Evolutionary conservation across 1,140 invertebrate species (phyloP).

Genomic region (Dreissena polymorpha): DNA sequence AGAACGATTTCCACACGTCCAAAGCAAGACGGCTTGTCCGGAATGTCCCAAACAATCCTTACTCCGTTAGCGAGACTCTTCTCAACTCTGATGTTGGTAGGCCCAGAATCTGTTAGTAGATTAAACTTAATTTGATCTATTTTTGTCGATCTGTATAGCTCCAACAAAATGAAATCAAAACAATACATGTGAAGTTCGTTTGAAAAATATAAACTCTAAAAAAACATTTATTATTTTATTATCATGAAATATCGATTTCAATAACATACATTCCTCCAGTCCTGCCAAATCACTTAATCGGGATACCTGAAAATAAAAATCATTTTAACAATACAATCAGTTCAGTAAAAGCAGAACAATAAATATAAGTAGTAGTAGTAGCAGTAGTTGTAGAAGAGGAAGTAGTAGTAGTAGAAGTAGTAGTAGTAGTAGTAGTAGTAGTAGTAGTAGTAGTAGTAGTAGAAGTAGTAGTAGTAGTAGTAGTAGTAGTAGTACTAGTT

Average conservation of each 20-base stretch:
- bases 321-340: too few species aligned
- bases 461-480: conserved; percentile 41
- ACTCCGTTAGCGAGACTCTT: conserved; percentile 32
- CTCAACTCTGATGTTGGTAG: conserved; percentile 37
- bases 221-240: too few species aligned
- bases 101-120: conserved; percentile 33
- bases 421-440: conserved; percentile 40
- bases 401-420: conserved; percentile 45
- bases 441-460: conserved; percentile 35
- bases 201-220: too few species aligned
- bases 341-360: not conserved
- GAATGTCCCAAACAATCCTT: conserved; percentile 28
- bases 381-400: conserved; percentile 1
- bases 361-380: not conserved
- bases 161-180: too few species aligned
- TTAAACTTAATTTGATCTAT: not conserved
- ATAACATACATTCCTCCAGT: too few species aligned
- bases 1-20: conserved; percentile 14
- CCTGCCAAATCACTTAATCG: too few species aligned
- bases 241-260: too few species aligned
- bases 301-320: too few species aligned
- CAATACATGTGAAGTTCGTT: too few species aligned
- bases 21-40: conserved; percentile 32
- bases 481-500: conserved; percentile 27
- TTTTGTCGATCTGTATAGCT: too few species aligned